phyloP scores from a whole-genome alignment of 2,888 invertebrate species.

The Hecatera dysodea region DNA sequence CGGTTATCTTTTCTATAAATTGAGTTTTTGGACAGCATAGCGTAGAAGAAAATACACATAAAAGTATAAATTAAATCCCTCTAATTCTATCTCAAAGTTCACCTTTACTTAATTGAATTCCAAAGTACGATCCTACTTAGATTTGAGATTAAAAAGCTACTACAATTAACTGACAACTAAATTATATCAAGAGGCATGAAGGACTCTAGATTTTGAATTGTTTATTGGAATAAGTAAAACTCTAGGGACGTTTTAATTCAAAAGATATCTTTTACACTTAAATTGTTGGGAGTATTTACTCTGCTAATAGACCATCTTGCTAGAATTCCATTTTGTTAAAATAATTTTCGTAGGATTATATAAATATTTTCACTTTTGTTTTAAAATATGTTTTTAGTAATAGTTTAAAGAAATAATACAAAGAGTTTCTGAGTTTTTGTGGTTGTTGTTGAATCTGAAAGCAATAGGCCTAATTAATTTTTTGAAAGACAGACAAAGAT shows the following conservation, averaged over 20 bases:
- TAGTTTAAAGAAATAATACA: background rate
- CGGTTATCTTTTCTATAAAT: background rate
- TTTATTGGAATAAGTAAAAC: constrained; percentile 38
- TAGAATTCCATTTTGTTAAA: constrained; percentile 19
- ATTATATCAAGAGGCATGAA: constrained; percentile 40
- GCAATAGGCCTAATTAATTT: background rate
- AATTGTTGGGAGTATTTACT: constrained; percentile 38
- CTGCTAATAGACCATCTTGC: constrained; percentile 26
- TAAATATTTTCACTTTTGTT: constrained; percentile 7
- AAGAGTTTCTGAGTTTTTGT: background rate
- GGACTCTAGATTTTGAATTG: constrained; percentile 28
- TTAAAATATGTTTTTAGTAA: background rate
- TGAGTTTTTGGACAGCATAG: background rate
- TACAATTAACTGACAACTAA: constrained; percentile 33
- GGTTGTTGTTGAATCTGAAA: background rate
- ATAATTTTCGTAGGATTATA: background rate
- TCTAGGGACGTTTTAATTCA: constrained; percentile 15
- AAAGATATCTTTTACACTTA: constrained; percentile 28
- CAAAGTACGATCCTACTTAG: constrained; percentile 9
- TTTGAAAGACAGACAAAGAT: background rate
- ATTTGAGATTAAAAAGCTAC: constrained; percentile 29
- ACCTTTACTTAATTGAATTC: background rate
- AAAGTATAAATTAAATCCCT: background rate
- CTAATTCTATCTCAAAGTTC: background rate
- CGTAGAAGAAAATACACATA: background rate